phyloP scores from a whole-genome alignment of 2,113 vertebrate species.

The Saccopteryx bilineata region DNA sequence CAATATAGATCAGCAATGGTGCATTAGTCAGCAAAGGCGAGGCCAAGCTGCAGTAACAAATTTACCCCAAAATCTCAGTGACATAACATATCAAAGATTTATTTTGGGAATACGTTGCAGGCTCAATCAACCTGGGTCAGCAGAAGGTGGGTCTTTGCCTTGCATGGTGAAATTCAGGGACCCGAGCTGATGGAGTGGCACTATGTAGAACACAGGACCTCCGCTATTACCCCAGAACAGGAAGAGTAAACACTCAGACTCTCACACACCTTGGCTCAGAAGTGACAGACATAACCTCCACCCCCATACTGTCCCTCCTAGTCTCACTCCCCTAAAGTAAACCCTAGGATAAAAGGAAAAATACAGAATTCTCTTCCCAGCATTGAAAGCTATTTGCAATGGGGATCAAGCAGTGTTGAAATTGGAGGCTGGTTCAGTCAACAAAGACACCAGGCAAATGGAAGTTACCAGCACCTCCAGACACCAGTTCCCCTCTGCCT shows the following conservation, averaged over 20 bases:
- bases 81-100: background rate
- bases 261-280: background rate
- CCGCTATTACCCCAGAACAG: background rate
- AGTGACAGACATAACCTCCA: background rate
- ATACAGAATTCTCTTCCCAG: background rate
- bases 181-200: background rate
- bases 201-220: background rate
- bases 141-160: background rate
- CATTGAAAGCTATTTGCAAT: background rate
- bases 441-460: background rate
- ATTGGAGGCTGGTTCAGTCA: background rate
- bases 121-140: background rate
- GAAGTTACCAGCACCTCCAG: background rate
- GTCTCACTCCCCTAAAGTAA: background rate
- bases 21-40: background rate
- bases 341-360: background rate
- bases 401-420: background rate
- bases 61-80: slow-evolving; percentile 53
- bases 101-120: background rate
- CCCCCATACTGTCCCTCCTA: background rate
- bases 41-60: slow-evolving; percentile 48
- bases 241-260: background rate
- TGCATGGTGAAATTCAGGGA: background rate
- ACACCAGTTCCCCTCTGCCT: background rate
- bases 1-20: slow-evolving; percentile 1